A percentile compares a stretch with the other conserved stretches of the same genome.
phyloP scores from a whole-genome alignment of 2,888 invertebrate genomes.

The Parnassius mnemosyne region DNA sequence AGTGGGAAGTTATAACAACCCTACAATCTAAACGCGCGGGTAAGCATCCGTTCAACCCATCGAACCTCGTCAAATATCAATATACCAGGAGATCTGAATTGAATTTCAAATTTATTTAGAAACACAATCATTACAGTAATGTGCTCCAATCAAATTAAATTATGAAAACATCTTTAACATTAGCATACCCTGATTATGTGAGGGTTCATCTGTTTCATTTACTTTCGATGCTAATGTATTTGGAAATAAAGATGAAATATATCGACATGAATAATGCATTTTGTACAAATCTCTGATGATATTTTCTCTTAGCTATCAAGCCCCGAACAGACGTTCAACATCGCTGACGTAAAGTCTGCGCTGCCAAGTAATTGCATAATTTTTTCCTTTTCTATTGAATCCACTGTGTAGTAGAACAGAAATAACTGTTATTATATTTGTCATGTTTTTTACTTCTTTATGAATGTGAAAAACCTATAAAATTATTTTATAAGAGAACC shows the following conservation, averaged over 20 bases:
- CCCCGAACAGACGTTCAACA: not conserved
- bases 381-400: conserved; percentile 4
- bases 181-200: conserved; percentile 21
- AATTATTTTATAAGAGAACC: no score
- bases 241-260: conserved; percentile 25
- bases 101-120: conserved; percentile 51
- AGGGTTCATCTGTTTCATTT: conserved; percentile 14
- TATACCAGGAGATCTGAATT: conserved; percentile 54
- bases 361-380: conserved; percentile 13
- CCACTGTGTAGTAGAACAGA: not conserved
- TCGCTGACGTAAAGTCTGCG: not conserved
- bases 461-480: no score
- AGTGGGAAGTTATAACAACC: conserved; percentile 39
- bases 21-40: conserved; percentile 40
- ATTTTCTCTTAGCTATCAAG: conserved; percentile 7
- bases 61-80: conserved; percentile 65
- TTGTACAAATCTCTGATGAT: conserved; percentile 15
- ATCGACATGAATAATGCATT: conserved; percentile 26
- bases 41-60: conserved; percentile 52
- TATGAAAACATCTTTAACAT: conserved; percentile 19
- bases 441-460: no score
- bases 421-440: no score
- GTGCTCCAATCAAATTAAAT: conserved; percentile 20
- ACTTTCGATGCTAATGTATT: conserved; percentile 27
- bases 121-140: conserved; percentile 26